phyloP scores from a whole-genome alignment of 2,888 invertebrate species.

The Ectemnius lituratus region DNA sequence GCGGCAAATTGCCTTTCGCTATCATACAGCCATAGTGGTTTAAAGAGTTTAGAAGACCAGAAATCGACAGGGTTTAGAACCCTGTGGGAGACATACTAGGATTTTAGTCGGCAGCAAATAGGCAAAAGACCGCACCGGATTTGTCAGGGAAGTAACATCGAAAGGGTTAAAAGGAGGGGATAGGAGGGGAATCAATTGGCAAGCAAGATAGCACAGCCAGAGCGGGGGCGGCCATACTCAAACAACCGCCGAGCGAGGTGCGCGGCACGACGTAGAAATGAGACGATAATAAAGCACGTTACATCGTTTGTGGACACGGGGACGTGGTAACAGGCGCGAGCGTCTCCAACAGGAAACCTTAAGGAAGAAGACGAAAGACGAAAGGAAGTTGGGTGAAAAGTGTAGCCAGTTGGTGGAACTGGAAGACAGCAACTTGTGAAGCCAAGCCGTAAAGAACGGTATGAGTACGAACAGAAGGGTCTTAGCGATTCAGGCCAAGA shows the following conservation, averaged over 20 bases:
- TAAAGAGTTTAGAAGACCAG: too few species aligned
- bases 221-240: slow-evolving; percentile 72
- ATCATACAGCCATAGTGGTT: too few species aligned
- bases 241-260: slow-evolving; percentile 71
- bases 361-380: slow-evolving; percentile 13
- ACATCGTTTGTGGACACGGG: slow-evolving; percentile 35
- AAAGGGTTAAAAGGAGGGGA: background rate
- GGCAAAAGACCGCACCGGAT: background rate
- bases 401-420: slow-evolving; percentile 21
- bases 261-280: slow-evolving; percentile 61
- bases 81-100: background rate
- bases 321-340: slow-evolving; percentile 37
- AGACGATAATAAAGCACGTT: slow-evolving; percentile 54
- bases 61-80: background rate
- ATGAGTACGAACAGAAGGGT: slow-evolving; percentile 95
- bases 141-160: background rate
- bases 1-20: slow-evolving; percentile 18
- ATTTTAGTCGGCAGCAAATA: background rate
- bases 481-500: slow-evolving; percentile 94
- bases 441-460: slow-evolving; percentile 58
- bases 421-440: slow-evolving; percentile 48
- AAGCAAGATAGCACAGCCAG: slow-evolving; percentile 32
- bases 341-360: slow-evolving; percentile 20
- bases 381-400: slow-evolving; percentile 32
- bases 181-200: slow-evolving; percentile 14